Evolutionary conservation across 2,113 vertebrate genomes (phyloP).

Genomic region (Dryoscopus gambensis): DNA sequence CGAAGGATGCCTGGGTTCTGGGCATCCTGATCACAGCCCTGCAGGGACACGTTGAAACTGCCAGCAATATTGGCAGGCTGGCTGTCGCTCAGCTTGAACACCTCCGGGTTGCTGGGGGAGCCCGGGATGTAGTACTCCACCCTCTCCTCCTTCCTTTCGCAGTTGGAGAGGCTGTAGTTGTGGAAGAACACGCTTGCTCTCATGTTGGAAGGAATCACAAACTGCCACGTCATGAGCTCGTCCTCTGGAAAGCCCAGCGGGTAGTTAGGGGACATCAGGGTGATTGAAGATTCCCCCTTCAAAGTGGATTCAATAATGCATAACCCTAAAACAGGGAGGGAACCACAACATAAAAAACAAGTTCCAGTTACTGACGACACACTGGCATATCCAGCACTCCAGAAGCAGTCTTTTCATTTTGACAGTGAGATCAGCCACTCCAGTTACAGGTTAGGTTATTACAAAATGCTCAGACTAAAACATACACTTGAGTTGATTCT

Average conservation of each 20-base stretch:
- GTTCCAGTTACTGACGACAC: not conserved
- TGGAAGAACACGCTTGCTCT: constrained; percentile 80
- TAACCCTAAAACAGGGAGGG: constrained; percentile 49
- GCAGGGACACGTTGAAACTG: constrained; percentile 83
- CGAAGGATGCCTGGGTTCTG: constrained; percentile 65
- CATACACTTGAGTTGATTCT: not conserved
- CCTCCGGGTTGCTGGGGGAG: constrained; percentile 43
- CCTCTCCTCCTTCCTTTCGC: constrained; percentile 70
- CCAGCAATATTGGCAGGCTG: constrained; percentile 82
- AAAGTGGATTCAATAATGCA: constrained; percentile 81
- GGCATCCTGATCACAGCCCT: constrained; percentile 82
- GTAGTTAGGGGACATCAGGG: constrained; percentile 84
- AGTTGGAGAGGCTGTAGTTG: constrained; percentile 76
- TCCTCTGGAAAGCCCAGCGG: constrained; percentile 73
- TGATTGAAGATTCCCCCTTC: constrained; percentile 69
- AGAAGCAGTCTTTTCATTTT: not conserved
- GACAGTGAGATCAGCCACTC: not conserved
- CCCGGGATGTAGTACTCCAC: constrained; percentile 75
- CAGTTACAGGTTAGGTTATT: not conserved
- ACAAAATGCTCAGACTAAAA: not conserved
- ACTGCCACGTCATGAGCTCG: constrained; percentile 84
- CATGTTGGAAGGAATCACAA: constrained; percentile 78
- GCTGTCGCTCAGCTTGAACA: constrained; percentile 64
- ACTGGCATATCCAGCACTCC: not conserved
- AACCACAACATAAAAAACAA: not conserved